phyloP scores from a whole-genome alignment of 1,140 invertebrate genomes.

The Xylocopa sonorina region DNA sequence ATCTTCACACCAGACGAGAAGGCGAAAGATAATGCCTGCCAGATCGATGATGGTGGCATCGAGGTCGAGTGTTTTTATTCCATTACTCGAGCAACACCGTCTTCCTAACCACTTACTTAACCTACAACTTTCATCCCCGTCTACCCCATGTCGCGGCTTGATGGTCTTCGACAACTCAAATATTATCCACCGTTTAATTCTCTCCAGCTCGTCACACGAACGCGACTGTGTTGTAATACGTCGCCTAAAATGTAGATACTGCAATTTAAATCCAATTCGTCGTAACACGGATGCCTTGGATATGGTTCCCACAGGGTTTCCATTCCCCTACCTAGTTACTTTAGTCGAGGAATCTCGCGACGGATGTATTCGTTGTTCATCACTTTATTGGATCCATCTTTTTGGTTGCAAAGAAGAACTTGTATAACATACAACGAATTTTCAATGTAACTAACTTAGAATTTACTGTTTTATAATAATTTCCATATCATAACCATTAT shows the following conservation, averaged over 20 bases:
- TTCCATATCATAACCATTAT: neutral
- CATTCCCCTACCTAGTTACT: conserved; percentile 37
- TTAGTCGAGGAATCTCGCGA: neutral
- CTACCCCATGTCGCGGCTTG: conserved; percentile 38
- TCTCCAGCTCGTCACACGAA: conserved; percentile 8
- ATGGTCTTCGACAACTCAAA: conserved; percentile 72
- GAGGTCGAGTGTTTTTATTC: conserved; percentile 77
- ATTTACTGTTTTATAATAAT: neutral
- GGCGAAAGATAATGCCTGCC: conserved; percentile 47
- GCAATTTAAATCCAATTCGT: conserved; percentile 47
- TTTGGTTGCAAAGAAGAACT: neutral
- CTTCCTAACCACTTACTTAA: conserved; percentile 78
- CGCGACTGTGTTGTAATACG: neutral
- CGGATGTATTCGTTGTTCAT: neutral
- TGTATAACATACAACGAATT: neutral
- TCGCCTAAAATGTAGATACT: conserved; percentile 26
- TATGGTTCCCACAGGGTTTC: conserved; percentile 49
- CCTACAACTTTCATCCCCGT: conserved; percentile 67
- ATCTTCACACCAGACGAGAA: conserved; percentile 49
- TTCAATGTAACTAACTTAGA: neutral
- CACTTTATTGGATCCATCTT: neutral
- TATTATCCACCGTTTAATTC: conserved; percentile 71
- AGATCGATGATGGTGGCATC: conserved; percentile 58
- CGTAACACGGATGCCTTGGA: conserved; percentile 19
- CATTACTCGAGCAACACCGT: conserved; percentile 68